A percentile compares a stretch with the other conserved stretches of the same genome.
Evolutionary conservation across 2,888 invertebrate species (phyloP).

Genomic region (Therioaphis trifolii): DNA sequence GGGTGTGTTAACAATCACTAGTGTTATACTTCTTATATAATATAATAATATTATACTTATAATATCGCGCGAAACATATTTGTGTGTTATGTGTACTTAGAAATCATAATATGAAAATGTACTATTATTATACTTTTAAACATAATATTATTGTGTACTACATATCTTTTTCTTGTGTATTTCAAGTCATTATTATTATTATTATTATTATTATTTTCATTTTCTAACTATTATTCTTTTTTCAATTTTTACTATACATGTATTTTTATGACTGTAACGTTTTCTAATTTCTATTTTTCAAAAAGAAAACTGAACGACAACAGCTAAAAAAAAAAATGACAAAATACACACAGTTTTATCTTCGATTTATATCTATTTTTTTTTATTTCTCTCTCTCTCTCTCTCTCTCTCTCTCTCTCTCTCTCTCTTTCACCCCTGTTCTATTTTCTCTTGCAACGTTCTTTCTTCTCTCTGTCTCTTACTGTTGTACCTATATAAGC

Average conservation of each 20-base stretch:
- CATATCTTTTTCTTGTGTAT: slow-evolving; percentile 49
- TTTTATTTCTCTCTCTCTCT: slow-evolving; percentile 51
- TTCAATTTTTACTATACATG: slow-evolving; percentile 41
- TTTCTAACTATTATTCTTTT: slow-evolving; percentile 15
- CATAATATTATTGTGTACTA: slow-evolving; percentile 27
- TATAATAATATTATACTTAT: neutral
- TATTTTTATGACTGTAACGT: slow-evolving; percentile 64
- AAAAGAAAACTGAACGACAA: slow-evolving; percentile 39
- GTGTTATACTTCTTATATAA: slow-evolving; percentile 20
- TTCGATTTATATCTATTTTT: slow-evolving; percentile 60
- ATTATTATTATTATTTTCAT: neutral
- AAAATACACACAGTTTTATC: slow-evolving; percentile 64
- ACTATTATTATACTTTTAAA: slow-evolving; percentile 27
- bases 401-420: slow-evolving; percentile 10
- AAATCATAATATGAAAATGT: slow-evolving; percentile 30
- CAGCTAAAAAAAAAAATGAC: slow-evolving; percentile 37
- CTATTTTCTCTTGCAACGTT: neutral
- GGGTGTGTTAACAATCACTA: slow-evolving; percentile 58
- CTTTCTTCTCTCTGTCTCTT: neutral
- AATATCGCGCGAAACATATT: neutral
- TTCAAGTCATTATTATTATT: slow-evolving; percentile 18
- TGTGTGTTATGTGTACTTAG: slow-evolving; percentile 28
- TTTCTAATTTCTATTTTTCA: slow-evolving; percentile 64
- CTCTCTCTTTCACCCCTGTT: slow-evolving; percentile 40
- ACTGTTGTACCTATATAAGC: neutral